Evolutionary conservation across 1,140 invertebrate genomes (phyloP).

Genomic region (Meteorus sp.): DNA sequence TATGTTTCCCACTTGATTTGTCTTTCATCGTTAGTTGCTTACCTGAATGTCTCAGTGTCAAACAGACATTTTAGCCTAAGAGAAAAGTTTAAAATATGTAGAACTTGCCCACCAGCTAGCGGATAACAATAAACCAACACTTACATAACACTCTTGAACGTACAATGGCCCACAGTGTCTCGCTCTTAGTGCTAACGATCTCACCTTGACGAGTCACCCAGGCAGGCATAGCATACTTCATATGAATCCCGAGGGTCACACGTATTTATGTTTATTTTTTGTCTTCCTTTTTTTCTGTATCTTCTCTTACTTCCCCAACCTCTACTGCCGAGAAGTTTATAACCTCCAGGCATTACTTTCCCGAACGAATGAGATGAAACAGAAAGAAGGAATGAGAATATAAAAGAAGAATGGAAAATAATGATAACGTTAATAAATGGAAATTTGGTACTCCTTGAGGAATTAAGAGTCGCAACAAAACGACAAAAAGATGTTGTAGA

Average conservation of each 20-base stretch:
- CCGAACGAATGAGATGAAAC: slow-evolving; percentile 8
- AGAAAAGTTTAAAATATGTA: slow-evolving; percentile 49
- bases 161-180: slow-evolving; percentile 23
- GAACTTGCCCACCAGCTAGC: slow-evolving; percentile 52
- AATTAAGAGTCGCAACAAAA: too few relatives aligned
- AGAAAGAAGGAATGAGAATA: too few relatives aligned
- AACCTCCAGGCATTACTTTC: slow-evolving; percentile 3
- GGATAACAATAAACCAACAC: slow-evolving; percentile 60
- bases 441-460: slow-evolving; percentile 28
- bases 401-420: too few relatives aligned
- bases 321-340: slow-evolving; percentile 15
- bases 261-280: slow-evolving; percentile 23
- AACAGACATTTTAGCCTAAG: slow-evolving; percentile 13
- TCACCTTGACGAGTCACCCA: slow-evolving; percentile 37
- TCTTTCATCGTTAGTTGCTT: background rate
- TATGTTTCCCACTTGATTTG: too few relatives aligned
- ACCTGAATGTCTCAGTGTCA: slow-evolving; percentile 9
- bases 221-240: background rate
- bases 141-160: slow-evolving; percentile 38
- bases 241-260: slow-evolving; percentile 11
- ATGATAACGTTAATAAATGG: slow-evolving; percentile 19
- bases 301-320: background rate
- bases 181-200: slow-evolving; percentile 56
- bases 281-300: background rate
- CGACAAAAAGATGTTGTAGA: background rate